phyloP scores from a whole-genome alignment of 1,140 invertebrate genomes.

The Agraylea sexmaculata region DNA sequence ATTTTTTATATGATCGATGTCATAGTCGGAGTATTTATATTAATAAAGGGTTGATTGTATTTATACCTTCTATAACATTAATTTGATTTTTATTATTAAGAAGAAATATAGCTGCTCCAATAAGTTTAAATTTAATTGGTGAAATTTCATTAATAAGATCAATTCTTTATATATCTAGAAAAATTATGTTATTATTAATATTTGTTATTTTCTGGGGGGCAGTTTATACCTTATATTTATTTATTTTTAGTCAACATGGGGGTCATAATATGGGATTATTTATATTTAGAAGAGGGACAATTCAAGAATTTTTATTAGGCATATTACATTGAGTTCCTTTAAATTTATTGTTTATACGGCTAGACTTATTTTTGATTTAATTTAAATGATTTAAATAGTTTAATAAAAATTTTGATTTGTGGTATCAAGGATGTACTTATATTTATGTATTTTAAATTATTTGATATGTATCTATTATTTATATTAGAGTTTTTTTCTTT shows the following conservation, averaged over 20 bases:
- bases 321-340: conserved; percentile 47
- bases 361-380: conserved; percentile 38
- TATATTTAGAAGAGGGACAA: conserved; percentile 29
- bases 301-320: conserved; percentile 46
- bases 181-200: conserved; percentile 37
- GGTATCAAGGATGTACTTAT: conserved; percentile 38
- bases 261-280: conserved; percentile 30
- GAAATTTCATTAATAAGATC: conserved; percentile 49
- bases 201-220: conserved; percentile 37
- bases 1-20: conserved; percentile 48
- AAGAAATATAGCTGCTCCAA: conserved; percentile 37
- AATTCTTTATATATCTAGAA: conserved; percentile 35
- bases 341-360: conserved; percentile 46
- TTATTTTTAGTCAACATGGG: conserved; percentile 45
- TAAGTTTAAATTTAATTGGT: conserved; percentile 36
- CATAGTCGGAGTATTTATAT: conserved; percentile 33
- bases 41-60: conserved; percentile 37
- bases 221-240: conserved; percentile 39
- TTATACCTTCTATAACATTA: conserved; percentile 39
- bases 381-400: conserved; percentile 47
- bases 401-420: conserved; percentile 49
- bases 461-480: conserved; percentile 29
- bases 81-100: conserved; percentile 48
- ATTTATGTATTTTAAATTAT: conserved; percentile 33
- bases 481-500: conserved; percentile 29